Evolutionary conservation across 2,888 invertebrate species (phyloP).

Genomic region (Dasysyrphus tricinctus): DNA sequence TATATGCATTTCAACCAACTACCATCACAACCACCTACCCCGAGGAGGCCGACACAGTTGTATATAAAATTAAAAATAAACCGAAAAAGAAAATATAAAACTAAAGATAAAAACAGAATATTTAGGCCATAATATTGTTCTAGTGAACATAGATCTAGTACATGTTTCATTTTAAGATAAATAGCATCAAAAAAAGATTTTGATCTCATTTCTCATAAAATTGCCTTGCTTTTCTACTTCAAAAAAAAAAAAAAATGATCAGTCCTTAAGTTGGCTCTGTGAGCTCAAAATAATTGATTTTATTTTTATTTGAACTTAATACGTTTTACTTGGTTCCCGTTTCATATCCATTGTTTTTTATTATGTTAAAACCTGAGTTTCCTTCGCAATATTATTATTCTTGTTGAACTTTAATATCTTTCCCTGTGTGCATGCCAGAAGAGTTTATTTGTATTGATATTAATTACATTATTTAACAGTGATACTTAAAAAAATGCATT

Average conservation of each 20-base stretch:
- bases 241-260: slow-evolving; percentile 54
- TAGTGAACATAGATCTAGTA: slow-evolving; percentile 66
- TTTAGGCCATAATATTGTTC: slow-evolving; percentile 46
- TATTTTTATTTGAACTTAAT: slow-evolving; percentile 46
- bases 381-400: slow-evolving; percentile 49
- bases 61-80: slow-evolving; percentile 56
- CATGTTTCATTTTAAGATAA: slow-evolving; percentile 61
- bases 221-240: slow-evolving; percentile 69
- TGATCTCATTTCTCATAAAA: slow-evolving; percentile 65
- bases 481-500: slow-evolving; percentile 2
- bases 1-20: slow-evolving; percentile 74
- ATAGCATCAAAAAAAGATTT: slow-evolving; percentile 47
- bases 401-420: slow-evolving; percentile 29
- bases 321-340: slow-evolving; percentile 68
- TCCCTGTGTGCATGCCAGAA: slow-evolving; percentile 48
- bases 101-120: slow-evolving; percentile 16
- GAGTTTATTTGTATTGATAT: neutral
- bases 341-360: slow-evolving; percentile 61
- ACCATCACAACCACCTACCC: slow-evolving; percentile 69
- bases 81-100: slow-evolving; percentile 19
- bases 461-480: neutral
- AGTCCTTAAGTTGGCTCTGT: slow-evolving; percentile 66
- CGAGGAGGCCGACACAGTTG: slow-evolving; percentile 69
- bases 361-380: slow-evolving; percentile 55
- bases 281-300: slow-evolving; percentile 56